phyloP scores from a whole-genome alignment of 2,797 vertebrate genomes.

The Geotrypetes seraphini region DNA sequence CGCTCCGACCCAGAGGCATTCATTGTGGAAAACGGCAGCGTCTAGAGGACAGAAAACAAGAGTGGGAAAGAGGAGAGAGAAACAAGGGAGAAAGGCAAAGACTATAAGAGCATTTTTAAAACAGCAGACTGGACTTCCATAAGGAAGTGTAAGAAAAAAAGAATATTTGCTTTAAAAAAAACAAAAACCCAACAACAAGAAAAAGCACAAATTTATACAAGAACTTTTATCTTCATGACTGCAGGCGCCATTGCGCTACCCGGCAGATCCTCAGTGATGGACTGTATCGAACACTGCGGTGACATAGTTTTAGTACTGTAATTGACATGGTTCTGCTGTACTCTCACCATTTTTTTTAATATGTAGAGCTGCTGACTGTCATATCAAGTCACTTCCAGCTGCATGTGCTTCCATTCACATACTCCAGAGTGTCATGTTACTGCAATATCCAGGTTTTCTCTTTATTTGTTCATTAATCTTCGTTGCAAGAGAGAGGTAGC shows the following conservation, averaged over 20 bases:
- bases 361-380: slow-evolving; percentile 1
- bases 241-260: no score
- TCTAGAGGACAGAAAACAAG: not conserved
- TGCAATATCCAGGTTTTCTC: slow-evolving; percentile 16
- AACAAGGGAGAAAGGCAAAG: no score
- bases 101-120: no score
- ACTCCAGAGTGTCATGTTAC: slow-evolving; percentile 26
- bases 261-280: no score
- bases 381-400: not conserved
- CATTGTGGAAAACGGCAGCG: no score
- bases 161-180: slow-evolving; percentile 46
- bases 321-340: no score
- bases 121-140: slow-evolving; percentile 34
- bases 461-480: no score
- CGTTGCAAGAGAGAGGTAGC: no score
- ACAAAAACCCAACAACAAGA: slow-evolving; percentile 44
- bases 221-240: slow-evolving; percentile 58
- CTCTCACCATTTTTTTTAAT: no score
- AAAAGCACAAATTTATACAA: slow-evolving; percentile 68
- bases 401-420: slow-evolving; percentile 38
- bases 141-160: slow-evolving; percentile 44
- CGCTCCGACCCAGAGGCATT: slow-evolving; percentile 37
- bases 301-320: no score
- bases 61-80: slow-evolving; percentile 6
- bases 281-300: no score